phyloP scores from a whole-genome alignment of 1,140 invertebrate genomes.

The Zelostemma sp. region DNA sequence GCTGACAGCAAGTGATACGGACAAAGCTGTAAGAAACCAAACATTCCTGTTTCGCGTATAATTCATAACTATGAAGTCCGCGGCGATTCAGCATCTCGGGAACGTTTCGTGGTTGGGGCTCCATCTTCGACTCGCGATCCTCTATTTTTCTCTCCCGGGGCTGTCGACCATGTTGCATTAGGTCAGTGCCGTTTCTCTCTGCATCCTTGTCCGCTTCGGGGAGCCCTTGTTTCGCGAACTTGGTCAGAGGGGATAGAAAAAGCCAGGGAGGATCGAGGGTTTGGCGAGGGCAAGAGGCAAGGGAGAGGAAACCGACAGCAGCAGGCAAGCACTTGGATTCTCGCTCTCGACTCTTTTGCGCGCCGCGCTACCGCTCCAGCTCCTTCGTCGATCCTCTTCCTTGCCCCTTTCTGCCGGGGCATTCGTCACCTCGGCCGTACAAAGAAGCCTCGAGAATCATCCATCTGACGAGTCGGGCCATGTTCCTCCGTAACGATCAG shows the following conservation, averaged over 20 bases:
- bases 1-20: slow-evolving; percentile 46
- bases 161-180: slow-evolving; percentile 61
- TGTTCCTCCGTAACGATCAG: slow-evolving; percentile 22
- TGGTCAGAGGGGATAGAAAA: slow-evolving; percentile 32
- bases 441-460: slow-evolving; percentile 45
- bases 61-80: slow-evolving; percentile 38
- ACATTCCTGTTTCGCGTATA: slow-evolving; percentile 50
- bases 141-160: slow-evolving; percentile 41
- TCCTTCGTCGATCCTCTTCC: slow-evolving; percentile 23
- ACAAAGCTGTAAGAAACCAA: slow-evolving; percentile 45
- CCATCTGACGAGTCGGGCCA: slow-evolving; percentile 41
- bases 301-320: background rate
- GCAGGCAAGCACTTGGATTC: too few relatives aligned
- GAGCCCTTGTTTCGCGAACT: slow-evolving; percentile 41
- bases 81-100: slow-evolving; percentile 40
- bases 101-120: slow-evolving; percentile 43
- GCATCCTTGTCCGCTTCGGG: slow-evolving; percentile 23
- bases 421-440: slow-evolving; percentile 40
- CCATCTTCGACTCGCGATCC: slow-evolving; percentile 28
- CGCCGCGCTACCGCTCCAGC: slow-evolving; percentile 35
- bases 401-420: slow-evolving; percentile 27
- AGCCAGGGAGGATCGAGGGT: slow-evolving; percentile 42
- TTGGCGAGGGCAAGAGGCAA: slow-evolving; percentile 44
- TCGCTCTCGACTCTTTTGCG: background rate
- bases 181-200: slow-evolving; percentile 61